phyloP scores from a whole-genome alignment of 2,888 invertebrate species.

The Poecilus cupreus region DNA sequence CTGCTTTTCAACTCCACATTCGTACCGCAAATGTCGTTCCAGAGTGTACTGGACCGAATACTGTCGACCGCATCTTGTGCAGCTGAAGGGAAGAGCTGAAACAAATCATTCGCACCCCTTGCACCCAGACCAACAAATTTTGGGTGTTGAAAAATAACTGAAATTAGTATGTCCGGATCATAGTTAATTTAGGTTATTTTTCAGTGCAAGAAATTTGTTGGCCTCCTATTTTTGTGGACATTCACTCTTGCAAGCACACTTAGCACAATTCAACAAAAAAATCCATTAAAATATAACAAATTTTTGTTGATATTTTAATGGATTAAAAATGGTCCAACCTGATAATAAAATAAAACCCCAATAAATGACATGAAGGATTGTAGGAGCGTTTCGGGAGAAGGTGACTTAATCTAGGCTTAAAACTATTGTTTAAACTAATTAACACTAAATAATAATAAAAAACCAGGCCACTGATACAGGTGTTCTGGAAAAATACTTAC shows the following conservation, averaged over 20 bases:
- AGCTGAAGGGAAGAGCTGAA: constrained; percentile 71
- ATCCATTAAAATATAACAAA: not conserved
- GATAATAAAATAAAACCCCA: constrained; percentile 53
- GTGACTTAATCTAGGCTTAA: not conserved
- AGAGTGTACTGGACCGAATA: constrained; percentile 78
- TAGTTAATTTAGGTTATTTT: constrained; percentile 37
- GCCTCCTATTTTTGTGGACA: constrained; percentile 61
- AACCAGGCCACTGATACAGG: constrained; percentile 56
- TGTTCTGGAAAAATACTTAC: constrained; percentile 55
- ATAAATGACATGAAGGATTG: not conserved
- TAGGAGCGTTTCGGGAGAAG: not conserved
- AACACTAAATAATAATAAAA: constrained; percentile 7
- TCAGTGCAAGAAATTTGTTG: constrained; percentile 60
- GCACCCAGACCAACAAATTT: constrained; percentile 60
- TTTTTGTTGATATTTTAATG: not conserved
- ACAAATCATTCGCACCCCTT: constrained; percentile 60
- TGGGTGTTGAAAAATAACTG: constrained; percentile 43
- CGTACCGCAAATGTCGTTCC: constrained; percentile 76
- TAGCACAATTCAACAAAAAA: constrained; percentile 26
- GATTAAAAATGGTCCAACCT: constrained; percentile 5
- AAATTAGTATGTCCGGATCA: constrained; percentile 4
- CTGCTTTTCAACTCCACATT: constrained; percentile 76
- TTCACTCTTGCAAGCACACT: constrained; percentile 51
- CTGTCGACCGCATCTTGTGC: constrained; percentile 76
- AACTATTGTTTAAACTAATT: not conserved